Conservation (phyloP, 2,888 invertebrate species). For the Diploptera punctata region DNA sequence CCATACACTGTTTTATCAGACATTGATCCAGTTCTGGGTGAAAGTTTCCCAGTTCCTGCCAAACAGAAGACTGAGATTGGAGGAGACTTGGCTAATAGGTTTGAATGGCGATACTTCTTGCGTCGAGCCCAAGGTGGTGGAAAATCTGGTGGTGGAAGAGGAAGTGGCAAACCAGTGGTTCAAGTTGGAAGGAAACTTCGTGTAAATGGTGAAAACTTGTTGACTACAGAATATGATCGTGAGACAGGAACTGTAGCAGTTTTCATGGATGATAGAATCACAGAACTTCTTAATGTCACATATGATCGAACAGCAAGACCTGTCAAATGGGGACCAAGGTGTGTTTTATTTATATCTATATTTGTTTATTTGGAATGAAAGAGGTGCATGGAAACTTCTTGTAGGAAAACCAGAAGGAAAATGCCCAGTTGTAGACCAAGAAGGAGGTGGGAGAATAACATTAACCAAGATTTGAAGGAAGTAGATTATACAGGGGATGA, state of each 20-base stretch:
- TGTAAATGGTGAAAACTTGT: conserved; percentile 89
- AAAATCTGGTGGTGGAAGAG: conserved; percentile 58
- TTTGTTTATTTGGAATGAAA: no score
- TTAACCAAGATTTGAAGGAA: no score
- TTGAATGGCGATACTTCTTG: conserved; percentile 95
- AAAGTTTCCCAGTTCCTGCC: conserved; percentile 90
- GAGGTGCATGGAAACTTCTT: no score
- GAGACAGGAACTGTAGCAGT: conserved; percentile 86
- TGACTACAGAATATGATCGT: conserved; percentile 90
- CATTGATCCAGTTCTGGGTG: conserved; percentile 84
- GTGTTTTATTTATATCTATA: conserved; percentile 10
- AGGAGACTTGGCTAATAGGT: conserved; percentile 88
- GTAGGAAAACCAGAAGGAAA: no score
- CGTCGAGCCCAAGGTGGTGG: conserved; percentile 71
- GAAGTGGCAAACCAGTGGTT: conserved; percentile 69
- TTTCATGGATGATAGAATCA: conserved; percentile 83
- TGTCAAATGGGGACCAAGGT: conserved; percentile 79
- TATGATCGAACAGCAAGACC: conserved; percentile 87
- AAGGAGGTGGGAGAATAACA: no score
- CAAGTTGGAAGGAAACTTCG: conserved; percentile 85
- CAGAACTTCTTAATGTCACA: conserved; percentile 81
- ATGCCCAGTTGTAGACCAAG: no score
- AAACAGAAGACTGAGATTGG: conserved; percentile 90
- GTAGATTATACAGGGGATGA: no score
- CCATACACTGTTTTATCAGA: conserved; percentile 91